Conservation (phyloP, 35 echinoderm and acorn worm genomes). For the Stichopus chloronotus region DNA sequence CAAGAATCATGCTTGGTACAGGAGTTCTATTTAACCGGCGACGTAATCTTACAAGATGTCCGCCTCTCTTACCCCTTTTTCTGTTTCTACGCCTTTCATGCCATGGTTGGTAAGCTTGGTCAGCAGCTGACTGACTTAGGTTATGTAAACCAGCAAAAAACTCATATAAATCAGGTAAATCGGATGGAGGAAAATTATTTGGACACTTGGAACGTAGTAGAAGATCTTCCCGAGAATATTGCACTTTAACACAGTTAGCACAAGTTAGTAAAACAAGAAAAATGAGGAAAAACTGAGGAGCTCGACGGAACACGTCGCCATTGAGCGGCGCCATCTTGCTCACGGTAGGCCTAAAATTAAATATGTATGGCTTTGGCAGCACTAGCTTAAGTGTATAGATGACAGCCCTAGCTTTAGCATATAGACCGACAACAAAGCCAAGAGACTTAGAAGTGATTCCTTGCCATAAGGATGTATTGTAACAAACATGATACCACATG, state of each 20-base stretch:
- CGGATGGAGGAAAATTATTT: not conserved
- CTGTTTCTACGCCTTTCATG: conserved; percentile 1
- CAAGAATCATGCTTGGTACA: conserved; percentile 50
- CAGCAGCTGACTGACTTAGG: not conserved
- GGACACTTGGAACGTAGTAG: not conserved
- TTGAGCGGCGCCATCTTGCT: conserved; percentile 46
- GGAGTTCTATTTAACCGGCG: not conserved
- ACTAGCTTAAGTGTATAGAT: too few species aligned
- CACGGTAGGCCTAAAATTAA: too few species aligned
- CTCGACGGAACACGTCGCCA: conserved; percentile 38
- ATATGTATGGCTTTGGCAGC: too few species aligned
- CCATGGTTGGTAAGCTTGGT: not conserved
- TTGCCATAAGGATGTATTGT: too few species aligned
- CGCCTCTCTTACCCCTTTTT: conserved; percentile 36
- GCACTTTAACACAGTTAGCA: not conserved
- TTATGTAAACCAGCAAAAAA: not conserved
- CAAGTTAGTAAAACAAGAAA: conserved; percentile 1
- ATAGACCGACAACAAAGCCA: too few species aligned
- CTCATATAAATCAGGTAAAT: not conserved
- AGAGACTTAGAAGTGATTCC: too few species aligned
- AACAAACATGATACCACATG: too few species aligned
- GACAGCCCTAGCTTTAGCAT: too few species aligned
- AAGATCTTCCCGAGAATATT: conserved; percentile 19
- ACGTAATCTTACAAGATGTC: conserved; percentile 22
- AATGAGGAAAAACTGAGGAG: not conserved